Evolutionary conservation across 2,797 vertebrate species (phyloP).

Genomic region (Chlorospingus flavigularis): DNA sequence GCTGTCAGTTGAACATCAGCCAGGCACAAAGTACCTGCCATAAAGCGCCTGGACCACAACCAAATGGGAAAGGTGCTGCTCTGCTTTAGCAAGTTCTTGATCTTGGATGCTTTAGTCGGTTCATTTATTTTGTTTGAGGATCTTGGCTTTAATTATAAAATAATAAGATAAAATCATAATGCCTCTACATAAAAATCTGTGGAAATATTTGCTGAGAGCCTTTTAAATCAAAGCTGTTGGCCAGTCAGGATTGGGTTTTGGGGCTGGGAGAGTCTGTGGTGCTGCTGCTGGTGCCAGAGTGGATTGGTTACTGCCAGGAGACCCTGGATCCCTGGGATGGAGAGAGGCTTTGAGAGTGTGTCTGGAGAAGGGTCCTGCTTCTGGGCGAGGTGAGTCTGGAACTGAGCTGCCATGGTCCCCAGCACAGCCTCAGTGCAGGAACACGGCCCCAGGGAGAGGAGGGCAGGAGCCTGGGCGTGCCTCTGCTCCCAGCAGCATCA

Average conservation of each 20-base stretch:
- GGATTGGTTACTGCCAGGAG: not conserved
- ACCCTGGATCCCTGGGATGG: not conserved
- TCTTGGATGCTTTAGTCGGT: fast-evolving
- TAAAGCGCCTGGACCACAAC: not conserved
- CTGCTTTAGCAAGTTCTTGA: not conserved
- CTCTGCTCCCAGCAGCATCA: not conserved
- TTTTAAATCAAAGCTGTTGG: not conserved
- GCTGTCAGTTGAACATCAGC: slow-evolving; percentile 61
- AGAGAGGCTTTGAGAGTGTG: not conserved
- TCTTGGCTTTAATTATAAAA: not conserved
- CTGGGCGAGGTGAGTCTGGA: not conserved
- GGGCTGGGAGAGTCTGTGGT: not conserved
- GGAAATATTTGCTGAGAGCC: not conserved
- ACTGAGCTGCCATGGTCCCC: fast-evolving
- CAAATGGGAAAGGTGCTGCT: not conserved
- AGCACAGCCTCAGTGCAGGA: fast-evolving
- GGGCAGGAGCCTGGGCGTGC: fast-evolving
- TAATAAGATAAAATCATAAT: not conserved
- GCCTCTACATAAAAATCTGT: not conserved
- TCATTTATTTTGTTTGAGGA: not conserved
- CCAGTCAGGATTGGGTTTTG: not conserved
- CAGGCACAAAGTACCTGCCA: slow-evolving; percentile 66
- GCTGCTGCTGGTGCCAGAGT: fast-evolving
- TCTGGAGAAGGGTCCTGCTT: not conserved
- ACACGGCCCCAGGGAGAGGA: fast-evolving